Base-by-base conservation (phyloP, 2,113 vertebrate species). In the Nibea albiflora region DNA sequence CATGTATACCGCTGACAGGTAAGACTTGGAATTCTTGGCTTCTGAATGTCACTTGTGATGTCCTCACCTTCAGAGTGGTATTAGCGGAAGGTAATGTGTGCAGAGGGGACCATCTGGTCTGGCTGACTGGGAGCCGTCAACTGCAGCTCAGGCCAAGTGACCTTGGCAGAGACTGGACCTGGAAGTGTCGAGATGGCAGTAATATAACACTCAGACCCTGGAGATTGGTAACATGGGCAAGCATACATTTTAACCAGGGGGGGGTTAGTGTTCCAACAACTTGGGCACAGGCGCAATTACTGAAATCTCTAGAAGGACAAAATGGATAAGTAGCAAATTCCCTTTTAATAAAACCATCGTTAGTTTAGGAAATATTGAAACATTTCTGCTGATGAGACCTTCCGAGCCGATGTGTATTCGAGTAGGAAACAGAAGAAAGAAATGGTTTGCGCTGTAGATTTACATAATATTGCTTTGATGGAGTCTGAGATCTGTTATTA, bases 21-120 rank as follows among this genome's bases (percentile, higher is more conserved):
- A n/a, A 88, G 82, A 78, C 50, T 62, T 19, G 0, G 64, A 54
- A 70, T 47, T 53, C 53, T 80, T 71, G 60, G 75, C 68, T 71
- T 76, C 56, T 76, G 74, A 89, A 89, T 89, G 88, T 92, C 88
- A 92, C 85, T 73, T 78, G 80, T 83, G 84, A 81, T 84, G 85
- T 87, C 90, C 85, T 94, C 86, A 90, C 90, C 92, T 94, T 94
- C 91, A 90, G 84, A 88, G 78, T 72, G 71, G 70, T 76, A 75
- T 80, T 81, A 83, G 76, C 63, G 78, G 61, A 92, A 85, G 87
- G 85, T 80, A 89, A 93, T 75, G 85, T 89, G 84, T 85, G 80
- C 80, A 86, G 85, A 82, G 85, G 84, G 80, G 82, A 92, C 93
- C 94, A 94, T 95, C 93, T 95, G 95, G 90, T 90, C 85, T 20